Conservation (phyloP, 2,113 vertebrate species). For the Conger conger region DNA sequence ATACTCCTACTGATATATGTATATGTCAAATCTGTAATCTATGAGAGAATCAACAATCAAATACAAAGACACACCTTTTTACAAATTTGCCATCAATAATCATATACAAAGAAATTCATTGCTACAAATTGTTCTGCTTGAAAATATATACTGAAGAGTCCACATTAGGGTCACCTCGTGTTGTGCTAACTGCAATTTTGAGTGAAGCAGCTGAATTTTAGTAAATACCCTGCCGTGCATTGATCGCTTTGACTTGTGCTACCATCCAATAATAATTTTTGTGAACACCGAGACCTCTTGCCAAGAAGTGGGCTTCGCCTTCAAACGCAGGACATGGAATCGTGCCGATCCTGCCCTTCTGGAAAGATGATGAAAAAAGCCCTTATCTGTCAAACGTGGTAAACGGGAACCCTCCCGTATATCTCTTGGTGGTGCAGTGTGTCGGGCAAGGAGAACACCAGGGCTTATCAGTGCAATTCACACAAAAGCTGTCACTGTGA, state of each 20-base stretch:
- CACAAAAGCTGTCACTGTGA: constrained; percentile 2
- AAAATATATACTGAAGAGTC: no score
- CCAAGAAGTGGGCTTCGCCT: background rate
- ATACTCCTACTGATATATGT: no score
- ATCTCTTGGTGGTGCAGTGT: background rate
- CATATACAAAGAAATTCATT: no score
- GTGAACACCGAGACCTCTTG: background rate
- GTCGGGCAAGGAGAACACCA: background rate
- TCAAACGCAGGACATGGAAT: background rate
- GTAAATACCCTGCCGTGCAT: background rate
- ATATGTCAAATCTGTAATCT: no score
- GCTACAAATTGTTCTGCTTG: no score
- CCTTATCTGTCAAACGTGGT: background rate
- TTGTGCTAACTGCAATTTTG: background rate
- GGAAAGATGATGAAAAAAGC: background rate
- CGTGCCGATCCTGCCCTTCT: background rate
- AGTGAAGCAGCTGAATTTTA: background rate
- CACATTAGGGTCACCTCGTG: no score
- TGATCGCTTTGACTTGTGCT: background rate
- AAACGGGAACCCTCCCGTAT: background rate
- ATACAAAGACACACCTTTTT: no score
- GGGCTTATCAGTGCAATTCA: constrained; percentile 3
- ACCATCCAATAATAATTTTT: background rate
- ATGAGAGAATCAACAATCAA: no score
- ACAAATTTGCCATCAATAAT: no score